Conservation (phyloP, 2,797 vertebrate genomes). For the Chaunax sp. region DNA sequence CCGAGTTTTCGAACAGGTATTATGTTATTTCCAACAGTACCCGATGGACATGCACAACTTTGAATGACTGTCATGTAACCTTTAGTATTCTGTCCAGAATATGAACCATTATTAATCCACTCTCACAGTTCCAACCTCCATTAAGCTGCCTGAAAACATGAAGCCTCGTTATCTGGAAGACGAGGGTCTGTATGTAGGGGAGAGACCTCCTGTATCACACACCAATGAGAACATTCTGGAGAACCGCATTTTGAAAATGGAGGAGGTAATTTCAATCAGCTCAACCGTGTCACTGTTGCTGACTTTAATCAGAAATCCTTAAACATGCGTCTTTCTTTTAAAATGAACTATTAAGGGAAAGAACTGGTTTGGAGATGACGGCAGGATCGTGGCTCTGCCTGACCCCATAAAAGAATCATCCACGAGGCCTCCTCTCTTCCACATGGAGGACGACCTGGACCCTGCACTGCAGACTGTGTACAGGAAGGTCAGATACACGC, state of each 20-base stretch:
- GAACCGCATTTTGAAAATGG: slow-evolving; percentile 90
- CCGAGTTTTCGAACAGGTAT: slow-evolving; percentile 89
- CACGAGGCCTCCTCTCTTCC: slow-evolving; percentile 86
- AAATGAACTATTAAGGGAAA: slow-evolving; percentile 77
- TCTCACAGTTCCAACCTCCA: slow-evolving; percentile 85
- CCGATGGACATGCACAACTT: background rate
- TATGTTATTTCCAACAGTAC: background rate
- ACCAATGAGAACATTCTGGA: slow-evolving; percentile 92
- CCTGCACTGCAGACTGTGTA: slow-evolving; percentile 88
- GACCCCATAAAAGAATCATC: slow-evolving; percentile 91
- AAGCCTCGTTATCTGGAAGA: slow-evolving; percentile 94
- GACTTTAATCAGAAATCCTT: background rate
- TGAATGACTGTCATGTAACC: background rate
- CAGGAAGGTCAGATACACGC: slow-evolving; percentile 84
- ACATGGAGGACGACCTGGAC: slow-evolving; percentile 83
- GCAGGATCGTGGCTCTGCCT: slow-evolving; percentile 91
- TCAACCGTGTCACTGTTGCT: background rate
- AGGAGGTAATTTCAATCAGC: slow-evolving; percentile 80
- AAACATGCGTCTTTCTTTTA: background rate
- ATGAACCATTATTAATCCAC: background rate
- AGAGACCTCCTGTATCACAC: slow-evolving; percentile 85
- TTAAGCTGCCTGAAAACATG: slow-evolving; percentile 90
- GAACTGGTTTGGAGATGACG: slow-evolving; percentile 96
- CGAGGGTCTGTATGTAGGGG: slow-evolving; percentile 94
- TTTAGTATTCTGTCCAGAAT: background rate